phyloP scores from a whole-genome alignment of 2,888 invertebrate genomes.

The Trissonchulus sp. region DNA sequence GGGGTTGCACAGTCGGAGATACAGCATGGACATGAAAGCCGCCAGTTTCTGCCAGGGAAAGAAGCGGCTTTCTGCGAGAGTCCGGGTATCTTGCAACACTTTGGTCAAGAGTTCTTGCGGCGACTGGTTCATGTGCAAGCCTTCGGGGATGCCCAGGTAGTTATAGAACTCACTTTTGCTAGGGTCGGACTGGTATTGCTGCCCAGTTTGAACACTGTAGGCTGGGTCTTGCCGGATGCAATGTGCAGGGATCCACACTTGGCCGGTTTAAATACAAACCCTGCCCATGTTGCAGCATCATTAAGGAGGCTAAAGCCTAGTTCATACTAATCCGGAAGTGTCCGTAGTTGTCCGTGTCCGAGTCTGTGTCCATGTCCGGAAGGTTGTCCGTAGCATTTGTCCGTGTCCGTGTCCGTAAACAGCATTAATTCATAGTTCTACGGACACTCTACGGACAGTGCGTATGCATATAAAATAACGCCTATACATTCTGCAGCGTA shows the following conservation, averaged over 20 bases:
- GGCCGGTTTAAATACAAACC: not conserved
- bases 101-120: not conserved
- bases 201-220: not conserved
- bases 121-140: not conserved
- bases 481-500: too few species aligned
- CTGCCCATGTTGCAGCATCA: too few species aligned
- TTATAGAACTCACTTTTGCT: not conserved
- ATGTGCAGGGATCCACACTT: not conserved
- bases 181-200: not conserved
- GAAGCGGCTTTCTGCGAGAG: not conserved
- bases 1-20: not conserved
- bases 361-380: too few species aligned
- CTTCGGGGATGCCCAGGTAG: not conserved
- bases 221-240: not conserved
- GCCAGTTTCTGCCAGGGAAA: not conserved
- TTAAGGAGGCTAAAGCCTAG: too few species aligned
- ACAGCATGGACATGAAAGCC: not conserved
- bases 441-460: too few species aligned
- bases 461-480: too few species aligned
- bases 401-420: too few species aligned
- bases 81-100: not conserved
- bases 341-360: too few species aligned
- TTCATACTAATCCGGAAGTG: too few species aligned
- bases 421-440: too few species aligned
- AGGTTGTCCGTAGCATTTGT: too few species aligned